Conservation (phyloP, 2,888 invertebrate species). For the Alviniconcha strummeri region DNA sequence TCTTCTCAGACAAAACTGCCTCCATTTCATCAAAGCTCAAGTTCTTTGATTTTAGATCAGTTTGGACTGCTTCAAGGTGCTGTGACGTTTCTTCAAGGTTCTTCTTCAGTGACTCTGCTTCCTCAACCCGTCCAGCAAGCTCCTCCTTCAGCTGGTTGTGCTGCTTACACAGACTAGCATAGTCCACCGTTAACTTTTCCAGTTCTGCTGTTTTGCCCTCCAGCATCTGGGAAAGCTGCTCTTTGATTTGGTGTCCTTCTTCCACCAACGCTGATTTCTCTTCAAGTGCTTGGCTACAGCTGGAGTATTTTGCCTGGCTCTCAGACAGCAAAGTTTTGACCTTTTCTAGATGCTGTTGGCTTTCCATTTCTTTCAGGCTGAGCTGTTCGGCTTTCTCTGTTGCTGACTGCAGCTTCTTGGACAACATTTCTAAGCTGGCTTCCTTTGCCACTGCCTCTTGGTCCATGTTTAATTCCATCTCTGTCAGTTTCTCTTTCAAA, state of each 20-base stretch:
- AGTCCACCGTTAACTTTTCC: background rate
- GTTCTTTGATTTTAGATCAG: conserved; percentile 16
- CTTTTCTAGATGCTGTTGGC: conserved; percentile 26
- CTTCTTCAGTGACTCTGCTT: background rate
- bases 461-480: conserved; percentile 16
- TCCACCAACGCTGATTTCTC: conserved; percentile 20
- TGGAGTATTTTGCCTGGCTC: background rate
- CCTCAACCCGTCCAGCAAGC: background rate
- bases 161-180: background rate
- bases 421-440: background rate
- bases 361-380: background rate
- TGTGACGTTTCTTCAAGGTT: conserved; percentile 23
- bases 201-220: background rate
- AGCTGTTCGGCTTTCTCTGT: background rate
- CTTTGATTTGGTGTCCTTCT: conserved; percentile 6
- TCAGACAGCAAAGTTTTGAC: conserved; percentile 2
- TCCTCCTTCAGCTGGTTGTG: background rate
- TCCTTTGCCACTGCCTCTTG: conserved; percentile 20
- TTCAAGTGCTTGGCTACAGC: background rate
- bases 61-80: background rate
- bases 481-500: conserved; percentile 17
- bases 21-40: conserved; percentile 12
- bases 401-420: conserved; percentile 14
- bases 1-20: conserved; percentile 1
- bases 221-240: background rate